Conservation (phyloP, 2,797 vertebrate species). For the Paratrypauchen microcephalus region DNA sequence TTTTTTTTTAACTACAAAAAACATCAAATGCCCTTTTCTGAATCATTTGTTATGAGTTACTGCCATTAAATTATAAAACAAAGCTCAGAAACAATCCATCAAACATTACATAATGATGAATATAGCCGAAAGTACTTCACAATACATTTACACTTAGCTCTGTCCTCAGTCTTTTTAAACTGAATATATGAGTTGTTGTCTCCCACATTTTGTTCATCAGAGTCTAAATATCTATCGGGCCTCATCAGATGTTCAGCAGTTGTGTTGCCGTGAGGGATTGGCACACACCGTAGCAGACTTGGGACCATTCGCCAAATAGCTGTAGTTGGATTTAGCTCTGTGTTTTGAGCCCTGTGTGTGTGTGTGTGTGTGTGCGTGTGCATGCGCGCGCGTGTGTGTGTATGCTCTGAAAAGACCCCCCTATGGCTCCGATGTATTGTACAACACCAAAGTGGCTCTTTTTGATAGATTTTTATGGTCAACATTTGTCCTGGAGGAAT, state of each 20-base stretch:
- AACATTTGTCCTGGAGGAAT: slow-evolving; percentile 56
- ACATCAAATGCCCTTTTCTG: too few relatives aligned
- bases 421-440: slow-evolving; percentile 61
- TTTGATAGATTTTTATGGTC: slow-evolving; percentile 62
- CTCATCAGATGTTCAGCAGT: slow-evolving; percentile 71
- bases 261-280: slow-evolving; percentile 58
- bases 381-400: too few relatives aligned
- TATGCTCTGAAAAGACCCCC: slow-evolving; percentile 46
- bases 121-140: too few relatives aligned
- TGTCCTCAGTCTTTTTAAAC: not conserved
- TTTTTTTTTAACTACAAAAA: too few relatives aligned
- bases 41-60: too few relatives aligned
- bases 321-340: slow-evolving; percentile 58
- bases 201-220: slow-evolving; percentile 44
- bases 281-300: slow-evolving; percentile 35
- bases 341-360: slow-evolving; percentile 57
- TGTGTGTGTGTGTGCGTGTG: slow-evolving; percentile 40
- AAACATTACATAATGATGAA: too few relatives aligned
- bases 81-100: too few relatives aligned
- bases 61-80: too few relatives aligned
- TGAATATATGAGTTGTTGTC: slow-evolving; percentile 36
- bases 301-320: slow-evolving; percentile 66
- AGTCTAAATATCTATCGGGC: slow-evolving; percentile 64
- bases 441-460: slow-evolving; percentile 51
- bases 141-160: not conserved